phyloP scores from a whole-genome alignment of 37 sponge, comb jelly and placozoan species.

The Cladorhizidae sp. region DNA sequence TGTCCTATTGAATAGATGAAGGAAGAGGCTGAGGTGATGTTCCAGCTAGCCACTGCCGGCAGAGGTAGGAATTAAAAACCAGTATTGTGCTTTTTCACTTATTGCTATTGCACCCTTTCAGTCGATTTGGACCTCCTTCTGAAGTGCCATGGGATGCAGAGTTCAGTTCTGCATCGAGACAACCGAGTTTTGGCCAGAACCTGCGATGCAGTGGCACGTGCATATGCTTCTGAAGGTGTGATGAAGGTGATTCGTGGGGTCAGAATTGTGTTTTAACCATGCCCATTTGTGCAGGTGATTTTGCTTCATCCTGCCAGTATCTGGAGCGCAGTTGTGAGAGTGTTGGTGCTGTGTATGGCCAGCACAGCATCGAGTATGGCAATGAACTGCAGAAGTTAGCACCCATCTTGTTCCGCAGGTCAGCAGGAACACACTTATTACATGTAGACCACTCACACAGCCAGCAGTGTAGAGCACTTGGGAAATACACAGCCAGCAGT shows the following conservation, averaged over 20 bases:
- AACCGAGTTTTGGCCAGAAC: constrained; percentile 55
- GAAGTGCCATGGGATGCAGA: constrained; percentile 41
- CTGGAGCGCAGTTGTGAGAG: constrained; percentile 35
- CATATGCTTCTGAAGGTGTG: constrained; percentile 44
- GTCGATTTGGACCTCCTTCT: constrained; percentile 16
- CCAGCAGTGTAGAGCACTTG: too few relatives aligned
- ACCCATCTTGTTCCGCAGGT: constrained; percentile 62
- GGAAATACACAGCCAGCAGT: too few relatives aligned
- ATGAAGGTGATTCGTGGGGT: neutral
- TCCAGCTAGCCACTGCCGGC: too few relatives aligned
- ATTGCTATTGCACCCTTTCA: neutral
- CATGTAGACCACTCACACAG: too few relatives aligned
- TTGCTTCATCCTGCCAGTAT: constrained; percentile 9
- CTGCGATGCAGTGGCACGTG: constrained; percentile 40
- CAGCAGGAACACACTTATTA: too few relatives aligned
- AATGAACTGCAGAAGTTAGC: constrained; percentile 60
- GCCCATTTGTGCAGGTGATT: constrained; percentile 47
- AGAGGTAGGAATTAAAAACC: neutral
- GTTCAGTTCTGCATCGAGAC: constrained; percentile 31
- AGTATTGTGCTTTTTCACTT: neutral
- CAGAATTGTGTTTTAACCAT: neutral
- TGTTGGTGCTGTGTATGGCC: constrained; percentile 49
- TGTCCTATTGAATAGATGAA: too few relatives aligned
- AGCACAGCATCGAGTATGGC: constrained; percentile 47
- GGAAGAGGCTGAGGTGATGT: too few relatives aligned